Evolutionary conservation across 2,797 vertebrate species (phyloP).

Genomic region (Rhynchonycteris naso): DNA sequence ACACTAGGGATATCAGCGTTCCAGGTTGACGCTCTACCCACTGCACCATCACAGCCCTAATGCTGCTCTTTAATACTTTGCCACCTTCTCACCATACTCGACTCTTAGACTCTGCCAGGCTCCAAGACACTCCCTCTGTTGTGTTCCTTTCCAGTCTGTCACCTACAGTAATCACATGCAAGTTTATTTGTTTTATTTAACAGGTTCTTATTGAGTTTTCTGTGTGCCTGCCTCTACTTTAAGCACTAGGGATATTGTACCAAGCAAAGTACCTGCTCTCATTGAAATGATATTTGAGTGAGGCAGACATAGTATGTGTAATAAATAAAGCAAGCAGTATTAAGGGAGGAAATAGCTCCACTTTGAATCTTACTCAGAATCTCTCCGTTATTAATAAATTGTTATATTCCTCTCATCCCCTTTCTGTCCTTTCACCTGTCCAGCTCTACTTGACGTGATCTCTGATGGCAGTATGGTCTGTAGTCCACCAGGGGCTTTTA

Average conservation of each 20-base stretch:
- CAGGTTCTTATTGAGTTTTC: not conserved
- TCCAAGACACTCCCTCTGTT: not conserved
- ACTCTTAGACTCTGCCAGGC: not conserved
- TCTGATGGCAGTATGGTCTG: not conserved
- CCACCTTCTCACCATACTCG: not conserved
- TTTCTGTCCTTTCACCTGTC: not conserved
- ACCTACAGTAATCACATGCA: not conserved
- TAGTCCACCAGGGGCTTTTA: not conserved
- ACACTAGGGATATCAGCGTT: too few species aligned
- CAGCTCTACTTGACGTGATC: not conserved
- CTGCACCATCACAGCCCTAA: too few species aligned
- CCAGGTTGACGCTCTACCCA: too few species aligned
- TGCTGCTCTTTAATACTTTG: not conserved
- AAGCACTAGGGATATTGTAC: not conserved
- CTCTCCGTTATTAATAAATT: not conserved
- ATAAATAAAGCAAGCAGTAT: not conserved
- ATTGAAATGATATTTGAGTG: not conserved
- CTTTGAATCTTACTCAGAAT: slow-evolving; percentile 10
- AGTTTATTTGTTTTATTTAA: not conserved
- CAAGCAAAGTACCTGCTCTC: not conserved
- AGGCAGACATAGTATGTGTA: not conserved
- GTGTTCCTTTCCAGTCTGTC: not conserved
- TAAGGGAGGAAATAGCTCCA: not conserved
- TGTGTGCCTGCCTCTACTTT: not conserved
- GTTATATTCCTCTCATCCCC: not conserved